Base-by-base conservation (phyloP, 1,140 invertebrate genomes). In the Dendroctonus valens region DNA sequence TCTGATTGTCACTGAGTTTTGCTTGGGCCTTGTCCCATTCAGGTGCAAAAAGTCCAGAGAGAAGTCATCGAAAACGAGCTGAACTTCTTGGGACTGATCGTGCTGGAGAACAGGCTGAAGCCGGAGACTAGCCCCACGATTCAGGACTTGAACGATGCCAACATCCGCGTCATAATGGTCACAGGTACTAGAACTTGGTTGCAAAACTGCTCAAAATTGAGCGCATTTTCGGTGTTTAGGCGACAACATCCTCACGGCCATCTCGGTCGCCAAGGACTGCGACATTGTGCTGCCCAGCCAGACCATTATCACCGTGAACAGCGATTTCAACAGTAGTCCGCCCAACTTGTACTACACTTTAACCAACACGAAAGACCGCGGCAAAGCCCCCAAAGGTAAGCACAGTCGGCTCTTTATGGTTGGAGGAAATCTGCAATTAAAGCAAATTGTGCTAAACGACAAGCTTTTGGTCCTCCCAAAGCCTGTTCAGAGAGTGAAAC, bases 201-300 rank as follows among this genome's bases (percentile, higher is more conserved):
- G 9, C 12, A 46, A 12, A 46, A 46, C 4, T 46, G 44, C 9
- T 46, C 12, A 11, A 9, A 46, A 46, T 46, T 46, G 44, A 46
- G 44, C 3, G 14, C 9, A 59, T 26, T 26, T 26, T 26, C 26
- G 26, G 26, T 26, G 26, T 3, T 26, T 26, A 91, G 94, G 96
- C 59, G 97, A 99, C 78, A 99, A 99, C 81, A 90, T 99, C 65
- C 85, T 97, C 69, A 99, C 97, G 0, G 97, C 97, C 0, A 83
- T 98, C 0, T 96, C 94, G 80, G 97, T 99, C 11, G 97, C 95
- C 0, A 87, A 91, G 69, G 96, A 99, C 76, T 99, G 97, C 80
- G 91, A 91, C 5, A 97, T 99, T 78, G 85, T 99, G 6, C 81
- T 83, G 5, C 74, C 83, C 0, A 80, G 84, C 2, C 91, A 96